These are phyloP conservation scores for Caradrina clavipalpis DNA, from an alignment of 2,888 invertebrate species.

Conservation along the genomic window DNA sequence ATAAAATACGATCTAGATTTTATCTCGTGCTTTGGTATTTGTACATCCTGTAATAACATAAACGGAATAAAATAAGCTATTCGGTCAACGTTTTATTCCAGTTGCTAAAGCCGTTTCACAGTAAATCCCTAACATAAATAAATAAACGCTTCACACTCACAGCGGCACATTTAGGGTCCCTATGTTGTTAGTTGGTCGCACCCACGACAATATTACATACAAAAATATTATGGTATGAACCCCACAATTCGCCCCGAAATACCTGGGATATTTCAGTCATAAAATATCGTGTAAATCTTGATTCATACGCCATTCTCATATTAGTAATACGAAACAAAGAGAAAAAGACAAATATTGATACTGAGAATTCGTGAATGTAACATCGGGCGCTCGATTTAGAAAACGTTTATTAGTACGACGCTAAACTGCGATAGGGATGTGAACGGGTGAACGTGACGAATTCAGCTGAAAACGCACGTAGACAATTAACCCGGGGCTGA, in stretches of 20 bases:
- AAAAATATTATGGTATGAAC: slow-evolving; percentile 29
- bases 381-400: slow-evolving; percentile 62
- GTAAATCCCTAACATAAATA: slow-evolving; percentile 46
- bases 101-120: slow-evolving; percentile 28
- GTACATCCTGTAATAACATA: slow-evolving; percentile 16
- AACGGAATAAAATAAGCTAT: slow-evolving; percentile 25
- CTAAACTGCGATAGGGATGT: slow-evolving; percentile 64
- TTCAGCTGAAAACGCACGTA: slow-evolving; percentile 86
- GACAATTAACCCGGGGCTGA: slow-evolving; percentile 85
- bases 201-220: slow-evolving; percentile 36
- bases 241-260: slow-evolving; percentile 16
- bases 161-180: slow-evolving; percentile 2
- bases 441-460: slow-evolving; percentile 81
- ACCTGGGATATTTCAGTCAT: slow-evolving; percentile 5
- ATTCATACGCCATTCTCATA: slow-evolving; percentile 31
- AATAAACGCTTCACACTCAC: slow-evolving; percentile 33
- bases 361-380: slow-evolving; percentile 47
- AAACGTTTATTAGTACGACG: slow-evolving; percentile 73
- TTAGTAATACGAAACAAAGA: slow-evolving; percentile 30
- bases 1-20: slow-evolving; percentile 1
- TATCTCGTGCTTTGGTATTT: neutral
- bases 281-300: slow-evolving; percentile 30
- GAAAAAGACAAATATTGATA: slow-evolving; percentile 40
- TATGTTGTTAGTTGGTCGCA: slow-evolving; percentile 20
- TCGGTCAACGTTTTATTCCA: slow-evolving; percentile 37